A percentile compares a stretch with the other conserved stretches of the same genome.
Conservation (phyloP, 2,797 vertebrate species). For the Coregonus suidteri region DNA sequence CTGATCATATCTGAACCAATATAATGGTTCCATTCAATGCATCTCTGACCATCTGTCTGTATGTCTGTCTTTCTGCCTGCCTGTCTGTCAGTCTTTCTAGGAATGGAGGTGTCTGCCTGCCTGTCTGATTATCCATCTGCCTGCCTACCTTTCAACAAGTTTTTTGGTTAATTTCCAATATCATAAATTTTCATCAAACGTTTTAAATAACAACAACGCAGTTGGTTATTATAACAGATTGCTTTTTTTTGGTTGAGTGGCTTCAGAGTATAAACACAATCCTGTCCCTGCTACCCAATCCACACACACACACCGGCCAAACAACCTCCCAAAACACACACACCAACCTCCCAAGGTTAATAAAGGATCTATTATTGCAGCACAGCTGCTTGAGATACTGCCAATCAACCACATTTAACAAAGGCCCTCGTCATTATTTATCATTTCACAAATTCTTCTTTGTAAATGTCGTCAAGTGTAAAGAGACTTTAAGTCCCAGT, state of each 20-base stretch:
- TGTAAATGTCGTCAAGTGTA: slow-evolving; percentile 50
- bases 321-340: neutral
- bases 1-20: neutral
- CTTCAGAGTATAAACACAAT: slow-evolving; percentile 47
- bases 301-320: slow-evolving; percentile 33
- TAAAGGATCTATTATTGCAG: slow-evolving; percentile 22
- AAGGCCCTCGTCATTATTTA: slow-evolving; percentile 57
- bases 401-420: slow-evolving; percentile 64
- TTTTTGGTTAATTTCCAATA: slow-evolving; percentile 38
- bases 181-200: slow-evolving; percentile 50
- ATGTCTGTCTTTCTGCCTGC: slow-evolving; percentile 14
- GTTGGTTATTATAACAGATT: slow-evolving; percentile 46
- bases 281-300: slow-evolving; percentile 47
- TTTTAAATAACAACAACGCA: slow-evolving; percentile 42
- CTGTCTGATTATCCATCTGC: slow-evolving; percentile 10
- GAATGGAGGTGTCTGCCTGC: neutral
- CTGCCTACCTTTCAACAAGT: slow-evolving; percentile 29
- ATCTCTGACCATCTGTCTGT: neutral
- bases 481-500: slow-evolving; percentile 24
- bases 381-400: slow-evolving; percentile 50
- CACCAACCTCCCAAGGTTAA: slow-evolving; percentile 14
- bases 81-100: slow-evolving; percentile 24
- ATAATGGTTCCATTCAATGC: no score
- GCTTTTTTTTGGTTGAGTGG: slow-evolving; percentile 48
- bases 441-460: slow-evolving; percentile 46